Percentiles rank a stretch among this genome's conserved stretches.
Conservation (phyloP, 2,888 invertebrate species). For the Ennomos fuscantarius region DNA sequence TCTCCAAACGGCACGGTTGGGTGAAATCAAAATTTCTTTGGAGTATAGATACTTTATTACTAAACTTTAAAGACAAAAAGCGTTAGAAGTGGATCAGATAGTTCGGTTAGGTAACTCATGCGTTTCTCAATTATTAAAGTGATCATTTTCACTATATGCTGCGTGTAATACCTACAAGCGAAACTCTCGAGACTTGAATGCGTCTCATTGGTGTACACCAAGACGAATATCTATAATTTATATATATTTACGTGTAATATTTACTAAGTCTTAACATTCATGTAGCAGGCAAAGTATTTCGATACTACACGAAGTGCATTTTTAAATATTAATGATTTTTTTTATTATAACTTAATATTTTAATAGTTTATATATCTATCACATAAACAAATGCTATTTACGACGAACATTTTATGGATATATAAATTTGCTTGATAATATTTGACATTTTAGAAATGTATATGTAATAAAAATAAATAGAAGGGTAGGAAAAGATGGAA, state of each 20-base stretch:
- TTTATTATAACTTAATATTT: slow-evolving; percentile 48
- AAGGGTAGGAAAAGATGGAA: slow-evolving; percentile 52
- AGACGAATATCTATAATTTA: slow-evolving; percentile 59
- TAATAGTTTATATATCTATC: slow-evolving; percentile 51
- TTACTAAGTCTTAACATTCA: slow-evolving; percentile 67
- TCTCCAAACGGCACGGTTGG: slow-evolving; percentile 76
- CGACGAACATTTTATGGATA: slow-evolving; percentile 61
- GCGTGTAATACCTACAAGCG: slow-evolving; percentile 76
- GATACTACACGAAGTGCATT: slow-evolving; percentile 77
- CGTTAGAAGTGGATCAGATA: slow-evolving; percentile 65
- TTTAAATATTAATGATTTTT: slow-evolving; percentile 51
- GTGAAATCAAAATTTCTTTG: slow-evolving; percentile 83
- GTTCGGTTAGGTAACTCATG: slow-evolving; percentile 63
- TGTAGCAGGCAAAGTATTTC: slow-evolving; percentile 73
- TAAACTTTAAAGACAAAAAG: slow-evolving; percentile 74
- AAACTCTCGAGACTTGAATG: slow-evolving; percentile 56
- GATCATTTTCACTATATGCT: slow-evolving; percentile 57
- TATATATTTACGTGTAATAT: slow-evolving; percentile 56
- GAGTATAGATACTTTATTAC: slow-evolving; percentile 84
- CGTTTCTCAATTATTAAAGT: slow-evolving; percentile 48
- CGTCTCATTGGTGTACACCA: slow-evolving; percentile 71
- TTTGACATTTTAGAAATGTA: slow-evolving; percentile 50
- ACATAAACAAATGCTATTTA: slow-evolving; percentile 46
- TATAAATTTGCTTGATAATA: slow-evolving; percentile 81
- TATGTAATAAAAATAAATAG: slow-evolving; percentile 44